Base-by-base conservation (phyloP, 2,888 invertebrate genomes). In the Dioctria rufipes region DNA sequence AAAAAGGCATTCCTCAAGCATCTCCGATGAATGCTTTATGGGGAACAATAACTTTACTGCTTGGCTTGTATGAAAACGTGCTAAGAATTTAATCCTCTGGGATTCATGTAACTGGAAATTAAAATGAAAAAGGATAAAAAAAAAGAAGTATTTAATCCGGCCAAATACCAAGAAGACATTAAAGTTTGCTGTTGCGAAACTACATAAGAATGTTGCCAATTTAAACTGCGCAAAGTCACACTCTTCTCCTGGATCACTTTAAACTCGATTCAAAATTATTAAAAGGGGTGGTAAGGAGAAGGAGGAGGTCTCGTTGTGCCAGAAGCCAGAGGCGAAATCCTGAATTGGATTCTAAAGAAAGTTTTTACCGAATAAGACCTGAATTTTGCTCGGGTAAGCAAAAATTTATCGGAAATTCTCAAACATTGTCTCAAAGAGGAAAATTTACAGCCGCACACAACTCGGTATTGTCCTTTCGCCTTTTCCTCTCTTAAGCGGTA, bases 41-140 rank as follows among this genome's bases (percentile, higher is more conserved):
- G 9, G 2, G 11, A 54, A 54, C 54, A 54, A 54, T 54, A 54
- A 54, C 11, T 25, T 25, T 25, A 25, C 25, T 25, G 25, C 25
- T 25, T 25, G 25, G 25, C 54, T n/a, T 54, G n/a, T n/a, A 54
- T 11, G 54, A 54, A 54, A n/a, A 54, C 54, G 51, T 69, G 69
- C 69, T 69, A 69, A 51, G 51, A 49, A 46, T 51, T 51, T 69
- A 69, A 69, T 69, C 69, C 51, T 39, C 6, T 11, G 49, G 51
- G 9, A 54, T 54, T 4, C 4, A 11, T 11, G 54, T 54, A 46
- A 54, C 54, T 54, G 11, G 4, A n/a, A 54, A 54, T 54, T 54
- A 54, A 54, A 54, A 54, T 54, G 54, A 8, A 54, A 54, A 54
- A 54, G 25, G 25, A 25, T 25, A 2, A 54, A 11, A 54, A 11